Base-by-base conservation (phyloP, 2,888 invertebrate species). In the Blastobasis lacticolella region DNA sequence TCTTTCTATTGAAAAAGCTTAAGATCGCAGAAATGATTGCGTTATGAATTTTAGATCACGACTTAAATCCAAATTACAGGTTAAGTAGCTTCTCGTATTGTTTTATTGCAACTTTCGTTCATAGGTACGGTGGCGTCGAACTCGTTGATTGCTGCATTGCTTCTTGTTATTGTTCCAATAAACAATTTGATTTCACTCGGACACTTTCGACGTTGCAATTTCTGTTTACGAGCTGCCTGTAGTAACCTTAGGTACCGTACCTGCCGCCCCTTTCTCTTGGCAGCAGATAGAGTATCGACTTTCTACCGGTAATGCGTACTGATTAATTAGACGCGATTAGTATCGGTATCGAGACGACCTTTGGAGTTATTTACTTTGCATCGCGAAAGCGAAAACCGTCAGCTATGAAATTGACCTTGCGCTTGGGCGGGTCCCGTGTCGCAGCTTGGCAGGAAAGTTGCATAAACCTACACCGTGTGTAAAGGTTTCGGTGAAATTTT, bases 291-390 rank as follows among this genome's bases (percentile, higher is more conserved):
- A 66, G 67, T 69, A 73, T 77, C 73, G 60, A 75, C 86, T 87
- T 87, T 86, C 86, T 85, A 83, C 69, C 68, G 66, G 71, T 75
- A 81, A 81, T 79, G 78, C 83, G 80, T 77, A 79, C 77, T 76
- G 84, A 85, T 87, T 85, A 86, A 87, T 87, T 84, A 81, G 78
- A 72, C 73, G 75, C 81, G 84, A 84, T 85, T 80, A 74, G 66
- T 73, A 74, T 73, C 63, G 60, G 45, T 44, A 63, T 65, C 69
- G 70, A 71, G 66, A 62, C 63, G 68, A 78, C 73, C 74, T 75
- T 71, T 63, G 61, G 57, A 70, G 10, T 64, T 63, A 68, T 68
- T 72, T 66, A 65, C 62, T 66, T 66, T 60, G 54, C 54, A 53
- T 66, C 59, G 67, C 69, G 72, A 77, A 77, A 75, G 73, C 71